Percentiles rank a stretch among this genome's conserved stretches.
Evolutionary conservation across 2,888 invertebrate genomes (phyloP).

Genomic region (Xanthia icteritia): DNA sequence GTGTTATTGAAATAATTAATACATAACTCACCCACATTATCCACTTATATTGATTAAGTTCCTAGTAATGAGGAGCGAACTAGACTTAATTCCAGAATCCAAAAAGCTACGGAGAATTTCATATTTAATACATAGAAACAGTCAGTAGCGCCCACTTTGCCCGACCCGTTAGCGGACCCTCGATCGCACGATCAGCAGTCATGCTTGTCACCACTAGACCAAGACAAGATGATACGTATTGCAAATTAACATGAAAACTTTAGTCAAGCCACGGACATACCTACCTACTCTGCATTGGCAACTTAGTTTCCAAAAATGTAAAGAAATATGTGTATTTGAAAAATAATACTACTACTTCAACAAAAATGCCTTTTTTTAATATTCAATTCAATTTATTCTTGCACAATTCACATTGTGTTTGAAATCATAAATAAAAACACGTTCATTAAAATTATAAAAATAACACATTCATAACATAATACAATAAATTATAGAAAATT

Average conservation of each 20-base stretch:
- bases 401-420: too few relatives aligned
- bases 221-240: background rate
- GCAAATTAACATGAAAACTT: background rate
- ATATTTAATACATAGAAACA: background rate
- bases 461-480: too few relatives aligned
- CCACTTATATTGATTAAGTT: too few relatives aligned
- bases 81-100: too few relatives aligned
- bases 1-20: too few relatives aligned
- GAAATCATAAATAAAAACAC: too few relatives aligned
- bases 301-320: background rate
- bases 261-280: background rate
- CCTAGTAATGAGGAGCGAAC: too few relatives aligned
- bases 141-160: background rate
- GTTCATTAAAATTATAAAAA: too few relatives aligned
- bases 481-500: too few relatives aligned
- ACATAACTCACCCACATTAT: too few relatives aligned
- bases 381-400: too few relatives aligned
- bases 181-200: background rate
- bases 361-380: background rate
- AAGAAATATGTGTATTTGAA: background rate
- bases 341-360: background rate
- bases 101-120: background rate
- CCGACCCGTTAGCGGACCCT: background rate
- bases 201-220: background rate
- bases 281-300: too few relatives aligned